phyloP scores from a whole-genome alignment of 2,113 vertebrate genomes.

The Nothoprocta pentlandii region DNA sequence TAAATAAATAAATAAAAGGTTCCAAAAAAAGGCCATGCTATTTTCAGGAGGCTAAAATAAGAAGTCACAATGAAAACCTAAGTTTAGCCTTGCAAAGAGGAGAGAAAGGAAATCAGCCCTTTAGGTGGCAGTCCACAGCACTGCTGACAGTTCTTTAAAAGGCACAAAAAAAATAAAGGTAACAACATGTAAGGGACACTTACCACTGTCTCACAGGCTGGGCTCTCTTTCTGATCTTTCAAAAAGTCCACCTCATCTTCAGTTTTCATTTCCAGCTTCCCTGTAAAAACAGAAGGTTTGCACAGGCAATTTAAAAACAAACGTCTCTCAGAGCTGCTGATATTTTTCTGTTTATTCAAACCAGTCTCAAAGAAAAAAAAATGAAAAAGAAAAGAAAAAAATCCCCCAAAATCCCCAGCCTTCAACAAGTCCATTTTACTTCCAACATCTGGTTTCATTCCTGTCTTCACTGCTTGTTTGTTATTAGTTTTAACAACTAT shows the following conservation, averaged over 20 bases:
- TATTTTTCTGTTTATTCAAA: background rate
- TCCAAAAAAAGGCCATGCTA: background rate
- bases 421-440: background rate
- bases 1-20: background rate
- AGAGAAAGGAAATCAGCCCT: background rate
- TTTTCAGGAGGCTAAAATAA: background rate
- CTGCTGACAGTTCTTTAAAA: accelerated
- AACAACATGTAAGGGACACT: background rate
- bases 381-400: background rate
- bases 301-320: slow-evolving; percentile 7
- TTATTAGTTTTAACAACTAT: slow-evolving; percentile 9
- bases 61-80: accelerated
- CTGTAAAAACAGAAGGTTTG: slow-evolving; percentile 66
- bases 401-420: background rate
- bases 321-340: background rate
- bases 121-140: background rate
- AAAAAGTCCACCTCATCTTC: slow-evolving; percentile 76
- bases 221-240: background rate
- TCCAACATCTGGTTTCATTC: slow-evolving; percentile 21
- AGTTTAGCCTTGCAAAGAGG: background rate
- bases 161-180: background rate
- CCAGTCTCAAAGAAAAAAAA: background rate
- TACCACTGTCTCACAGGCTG: slow-evolving; percentile 48
- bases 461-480: background rate
- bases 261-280: slow-evolving; percentile 71